Percentiles rank a stretch among this genome's conserved stretches.
Conservation (phyloP, 2,797 vertebrate genomes). For the Myotis vivesi region DNA sequence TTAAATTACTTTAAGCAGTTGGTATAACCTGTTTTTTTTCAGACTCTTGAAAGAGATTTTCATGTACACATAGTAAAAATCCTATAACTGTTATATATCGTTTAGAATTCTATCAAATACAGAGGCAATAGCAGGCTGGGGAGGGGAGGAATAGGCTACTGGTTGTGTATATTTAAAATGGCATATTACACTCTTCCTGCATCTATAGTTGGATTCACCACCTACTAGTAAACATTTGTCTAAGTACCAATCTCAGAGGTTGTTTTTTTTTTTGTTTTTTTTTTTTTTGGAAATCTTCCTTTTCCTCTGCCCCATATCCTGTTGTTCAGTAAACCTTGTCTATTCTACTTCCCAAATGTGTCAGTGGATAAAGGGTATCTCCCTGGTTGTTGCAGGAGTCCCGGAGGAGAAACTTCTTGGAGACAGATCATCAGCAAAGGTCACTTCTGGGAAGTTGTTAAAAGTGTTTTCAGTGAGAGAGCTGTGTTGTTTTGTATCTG, state of each 20-base stretch:
- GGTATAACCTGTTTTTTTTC: neutral
- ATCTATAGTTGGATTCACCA: neutral
- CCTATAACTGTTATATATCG: neutral
- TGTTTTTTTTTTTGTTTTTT: neutral
- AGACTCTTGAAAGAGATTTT: neutral
- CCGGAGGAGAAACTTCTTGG: neutral
- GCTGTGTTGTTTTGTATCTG: neutral
- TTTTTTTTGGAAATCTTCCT: neutral
- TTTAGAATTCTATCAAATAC: neutral
- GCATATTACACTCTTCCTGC: neutral
- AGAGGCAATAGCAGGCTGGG: fast-evolving
- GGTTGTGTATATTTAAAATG: neutral
- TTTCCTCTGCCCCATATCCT: neutral
- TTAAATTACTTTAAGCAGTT: neutral
- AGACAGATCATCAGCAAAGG: neutral
- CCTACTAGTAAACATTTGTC: neutral
- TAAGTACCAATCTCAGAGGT: neutral
- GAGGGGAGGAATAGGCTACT: neutral
- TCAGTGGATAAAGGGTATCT: neutral
- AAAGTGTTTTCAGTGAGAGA: neutral
- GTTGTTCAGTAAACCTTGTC: neutral
- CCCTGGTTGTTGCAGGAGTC: neutral
- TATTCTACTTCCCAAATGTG: neutral
- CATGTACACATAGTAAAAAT: neutral
- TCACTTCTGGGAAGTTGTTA: neutral